Conservation (phyloP, 1,140 invertebrate species). For the Paramacrobiotus metropolitanus region DNA sequence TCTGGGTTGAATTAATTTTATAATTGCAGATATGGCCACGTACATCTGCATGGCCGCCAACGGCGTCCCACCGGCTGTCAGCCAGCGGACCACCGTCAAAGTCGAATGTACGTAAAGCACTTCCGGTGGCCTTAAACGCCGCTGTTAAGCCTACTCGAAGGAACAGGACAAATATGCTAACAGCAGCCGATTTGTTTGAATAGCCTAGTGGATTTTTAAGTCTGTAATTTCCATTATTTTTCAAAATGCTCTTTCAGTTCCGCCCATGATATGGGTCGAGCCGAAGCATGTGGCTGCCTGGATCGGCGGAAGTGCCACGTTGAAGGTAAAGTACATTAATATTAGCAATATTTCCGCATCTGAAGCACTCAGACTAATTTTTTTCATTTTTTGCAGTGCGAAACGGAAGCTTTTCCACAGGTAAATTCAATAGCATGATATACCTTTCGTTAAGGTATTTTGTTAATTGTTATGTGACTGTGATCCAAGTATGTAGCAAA, state of each 20-base stretch:
- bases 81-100: conserved; percentile 44
- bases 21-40: conserved; percentile 40
- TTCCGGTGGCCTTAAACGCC: no score
- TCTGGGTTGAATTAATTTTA: background rate
- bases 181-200: background rate
- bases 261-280: conserved; percentile 5
- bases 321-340: background rate
- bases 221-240: no score
- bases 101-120: conserved; percentile 46
- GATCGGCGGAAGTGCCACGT: background rate
- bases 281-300: background rate
- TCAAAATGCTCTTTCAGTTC: conserved; percentile 5
- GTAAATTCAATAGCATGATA: no score
- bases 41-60: conserved; percentile 62
- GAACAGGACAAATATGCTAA: background rate
- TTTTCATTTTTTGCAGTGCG: background rate
- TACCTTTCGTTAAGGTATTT: no score
- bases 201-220: background rate
- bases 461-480: no score
- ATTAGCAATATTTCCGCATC: background rate
- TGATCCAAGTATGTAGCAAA: no score
- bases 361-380: background rate
- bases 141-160: no score
- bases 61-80: conserved; percentile 50
- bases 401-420: background rate